Evolutionary conservation across 1,140 invertebrate genomes (phyloP).

Genomic region (Eurytemora carolleeae): DNA sequence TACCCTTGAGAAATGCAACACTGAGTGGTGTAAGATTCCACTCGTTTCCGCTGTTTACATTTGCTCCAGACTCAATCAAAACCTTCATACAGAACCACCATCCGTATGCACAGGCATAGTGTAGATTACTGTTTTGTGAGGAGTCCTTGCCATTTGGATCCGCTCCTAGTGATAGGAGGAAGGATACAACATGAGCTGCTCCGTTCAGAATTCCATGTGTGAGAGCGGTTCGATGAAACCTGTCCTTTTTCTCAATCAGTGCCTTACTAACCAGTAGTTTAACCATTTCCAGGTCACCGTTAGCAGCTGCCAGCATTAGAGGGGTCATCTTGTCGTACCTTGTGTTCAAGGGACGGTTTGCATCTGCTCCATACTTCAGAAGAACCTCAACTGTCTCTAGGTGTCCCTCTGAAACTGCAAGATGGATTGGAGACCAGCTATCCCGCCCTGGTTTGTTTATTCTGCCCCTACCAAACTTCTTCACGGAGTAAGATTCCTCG

Average conservation of each 20-base stretch:
- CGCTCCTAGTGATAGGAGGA: constrained; percentile 29
- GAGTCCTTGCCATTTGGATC: constrained; percentile 28
- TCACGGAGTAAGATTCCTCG: background rate
- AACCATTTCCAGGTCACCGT: constrained; percentile 20
- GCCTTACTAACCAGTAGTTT: constrained; percentile 18
- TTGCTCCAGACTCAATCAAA: constrained; percentile 30
- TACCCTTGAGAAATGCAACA: constrained; percentile 32
- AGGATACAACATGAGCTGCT: constrained; percentile 30
- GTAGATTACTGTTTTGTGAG: constrained; percentile 32
- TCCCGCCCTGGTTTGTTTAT: constrained; percentile 25
- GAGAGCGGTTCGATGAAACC: constrained; percentile 29
- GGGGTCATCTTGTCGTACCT: constrained; percentile 21
- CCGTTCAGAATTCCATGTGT: constrained; percentile 34
- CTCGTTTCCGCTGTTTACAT: constrained; percentile 27
- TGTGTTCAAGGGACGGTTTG: constrained; percentile 23
- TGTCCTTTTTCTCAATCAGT: constrained; percentile 24
- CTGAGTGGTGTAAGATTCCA: constrained; percentile 32
- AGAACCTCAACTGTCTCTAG: constrained; percentile 27
- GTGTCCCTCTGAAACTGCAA: constrained; percentile 27
- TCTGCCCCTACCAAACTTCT: constrained; percentile 8
- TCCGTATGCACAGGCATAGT: constrained; percentile 36
- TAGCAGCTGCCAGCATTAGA: constrained; percentile 18
- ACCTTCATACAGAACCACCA: constrained; percentile 32
- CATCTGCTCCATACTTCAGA: constrained; percentile 24
- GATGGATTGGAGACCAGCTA: constrained; percentile 30